Conservation (phyloP, 2,888 invertebrate species). For the Stratiomys singularior region DNA sequence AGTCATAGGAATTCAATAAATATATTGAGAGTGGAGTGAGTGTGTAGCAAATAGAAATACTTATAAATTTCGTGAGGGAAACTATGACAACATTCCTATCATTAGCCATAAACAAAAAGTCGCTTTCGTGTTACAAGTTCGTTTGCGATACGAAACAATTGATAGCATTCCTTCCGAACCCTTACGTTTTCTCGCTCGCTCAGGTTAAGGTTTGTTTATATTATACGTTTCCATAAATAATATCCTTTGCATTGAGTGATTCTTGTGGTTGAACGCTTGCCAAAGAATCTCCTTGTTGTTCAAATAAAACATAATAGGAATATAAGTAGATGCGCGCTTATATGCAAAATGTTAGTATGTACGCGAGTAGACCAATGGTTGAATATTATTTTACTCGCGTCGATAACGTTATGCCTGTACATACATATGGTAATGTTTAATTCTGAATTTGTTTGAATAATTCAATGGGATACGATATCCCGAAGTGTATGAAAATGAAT, state of each 20-base stretch:
- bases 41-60: not conserved
- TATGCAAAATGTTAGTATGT: too few relatives aligned
- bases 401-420: not conserved
- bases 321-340: not conserved
- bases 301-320: not conserved
- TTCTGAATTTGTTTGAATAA: constrained; percentile 13
- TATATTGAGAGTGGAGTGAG: not conserved
- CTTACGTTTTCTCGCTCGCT: not conserved
- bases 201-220: constrained; percentile 39
- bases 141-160: constrained; percentile 27
- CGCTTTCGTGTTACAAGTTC: constrained; percentile 22
- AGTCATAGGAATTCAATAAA: constrained; percentile 40
- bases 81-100: constrained; percentile 41
- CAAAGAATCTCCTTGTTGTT: not conserved
- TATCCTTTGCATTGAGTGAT: constrained; percentile 1
- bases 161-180: not conserved
- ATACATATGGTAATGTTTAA: not conserved
- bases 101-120: constrained; percentile 37
- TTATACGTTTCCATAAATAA: constrained; percentile 15
- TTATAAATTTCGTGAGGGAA: constrained; percentile 24
- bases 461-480: not conserved
- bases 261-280: not conserved
- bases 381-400: not conserved
- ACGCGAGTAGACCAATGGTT: not conserved
- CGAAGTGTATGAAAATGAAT: constrained; percentile 6